Percentiles rank a stretch among this genome's conserved stretches.
Evolutionary conservation across 2,888 invertebrate species (phyloP).

Genomic region (Piscicola geometra): DNA sequence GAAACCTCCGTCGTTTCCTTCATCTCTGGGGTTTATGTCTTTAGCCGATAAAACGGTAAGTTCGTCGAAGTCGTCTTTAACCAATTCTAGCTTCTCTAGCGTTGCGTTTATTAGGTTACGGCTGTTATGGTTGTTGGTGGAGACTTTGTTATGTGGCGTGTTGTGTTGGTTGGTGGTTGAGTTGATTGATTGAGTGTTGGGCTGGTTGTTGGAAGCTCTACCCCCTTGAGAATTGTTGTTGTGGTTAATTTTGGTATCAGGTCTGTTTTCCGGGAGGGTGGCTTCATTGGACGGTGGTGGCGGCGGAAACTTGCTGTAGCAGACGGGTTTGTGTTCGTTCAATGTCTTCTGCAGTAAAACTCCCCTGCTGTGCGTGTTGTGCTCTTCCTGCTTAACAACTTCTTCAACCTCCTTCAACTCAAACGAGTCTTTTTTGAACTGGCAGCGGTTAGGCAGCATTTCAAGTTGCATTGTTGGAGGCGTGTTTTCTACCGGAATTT

Average conservation of each 20-base stretch:
- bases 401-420: no score
- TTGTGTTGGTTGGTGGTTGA: no score
- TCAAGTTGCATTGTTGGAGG: neutral
- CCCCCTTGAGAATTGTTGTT: constrained; percentile 16
- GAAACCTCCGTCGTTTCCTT: no score
- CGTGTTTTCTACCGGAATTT: no score
- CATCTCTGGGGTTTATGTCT: neutral
- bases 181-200: no score
- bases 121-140: constrained; percentile 6
- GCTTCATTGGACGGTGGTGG: no score
- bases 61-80: neutral
- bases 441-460: neutral
- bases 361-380: neutral
- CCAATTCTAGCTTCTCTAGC: neutral
- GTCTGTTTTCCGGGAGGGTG: neutral
- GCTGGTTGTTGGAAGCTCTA: neutral
- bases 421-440: no score
- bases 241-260: neutral
- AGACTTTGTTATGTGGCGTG: no score
- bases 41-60: neutral
- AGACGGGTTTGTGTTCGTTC: constrained; percentile 7
- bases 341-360: neutral
- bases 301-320: neutral
- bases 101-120: neutral
- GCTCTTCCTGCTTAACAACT: no score